phyloP scores from a whole-genome alignment of 2,888 invertebrate genomes.

The Drosophila borealis region DNA sequence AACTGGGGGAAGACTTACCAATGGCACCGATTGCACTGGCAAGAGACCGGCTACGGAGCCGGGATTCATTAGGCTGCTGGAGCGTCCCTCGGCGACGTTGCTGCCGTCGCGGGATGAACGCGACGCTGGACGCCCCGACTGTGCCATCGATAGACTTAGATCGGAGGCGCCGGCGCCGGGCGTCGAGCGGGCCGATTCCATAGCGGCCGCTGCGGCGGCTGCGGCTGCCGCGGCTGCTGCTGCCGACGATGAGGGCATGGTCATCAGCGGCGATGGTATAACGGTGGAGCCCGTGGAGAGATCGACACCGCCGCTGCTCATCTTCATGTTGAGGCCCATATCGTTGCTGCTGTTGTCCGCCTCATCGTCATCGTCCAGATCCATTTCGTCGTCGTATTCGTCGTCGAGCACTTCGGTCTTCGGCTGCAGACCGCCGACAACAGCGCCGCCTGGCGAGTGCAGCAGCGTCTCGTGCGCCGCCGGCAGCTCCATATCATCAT shows the following conservation, averaged over 20 bases:
- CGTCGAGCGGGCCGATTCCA: constrained; percentile 82
- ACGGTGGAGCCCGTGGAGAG: constrained; percentile 83
- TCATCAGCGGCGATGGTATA: constrained; percentile 68
- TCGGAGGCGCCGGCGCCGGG: constrained; percentile 72
- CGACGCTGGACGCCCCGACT: constrained; percentile 64
- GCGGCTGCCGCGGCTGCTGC: constrained; percentile 61
- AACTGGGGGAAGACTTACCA: constrained; percentile 87
- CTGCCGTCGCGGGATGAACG: constrained; percentile 72
- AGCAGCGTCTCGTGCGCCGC: constrained; percentile 50
- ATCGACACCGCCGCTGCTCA: constrained; percentile 82
- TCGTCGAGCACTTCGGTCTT: constrained; percentile 77
- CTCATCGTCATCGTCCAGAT: constrained; percentile 86
- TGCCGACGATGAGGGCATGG: constrained; percentile 60
- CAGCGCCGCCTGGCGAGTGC: constrained; percentile 35
- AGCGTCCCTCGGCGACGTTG: constrained; percentile 66
- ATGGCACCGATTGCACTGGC: constrained; percentile 94
- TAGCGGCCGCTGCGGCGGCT: constrained; percentile 59
- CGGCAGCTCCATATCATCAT: constrained; percentile 53
- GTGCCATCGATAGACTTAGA: constrained; percentile 70
- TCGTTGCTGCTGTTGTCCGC: constrained; percentile 87
- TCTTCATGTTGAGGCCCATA: constrained; percentile 88
- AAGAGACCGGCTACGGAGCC: constrained; percentile 87
- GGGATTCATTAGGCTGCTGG: constrained; percentile 77
- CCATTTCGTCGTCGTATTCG: constrained; percentile 82
- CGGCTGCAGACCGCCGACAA: constrained; percentile 50